A percentile compares a stretch with the other conserved stretches of the same genome.
These are phyloP conservation scores for Temnothorax rugatulus DNA, from an alignment of 2,888 invertebrate species.

Conservation along the genomic window DNA sequence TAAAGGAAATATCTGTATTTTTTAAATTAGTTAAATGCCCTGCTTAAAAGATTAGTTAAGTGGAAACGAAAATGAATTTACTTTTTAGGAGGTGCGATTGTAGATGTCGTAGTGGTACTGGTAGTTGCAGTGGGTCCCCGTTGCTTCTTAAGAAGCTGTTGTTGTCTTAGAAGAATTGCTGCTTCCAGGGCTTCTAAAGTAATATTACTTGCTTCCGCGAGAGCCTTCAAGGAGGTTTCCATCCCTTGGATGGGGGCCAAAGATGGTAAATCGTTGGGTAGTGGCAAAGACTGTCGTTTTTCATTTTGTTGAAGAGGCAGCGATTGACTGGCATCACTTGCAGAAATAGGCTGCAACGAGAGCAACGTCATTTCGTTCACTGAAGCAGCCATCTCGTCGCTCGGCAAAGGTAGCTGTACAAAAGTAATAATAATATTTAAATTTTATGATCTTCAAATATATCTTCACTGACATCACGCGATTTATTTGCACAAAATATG, in stretches of 20 bases:
- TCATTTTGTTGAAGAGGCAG: conserved; percentile 75
- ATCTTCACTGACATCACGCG: not conserved
- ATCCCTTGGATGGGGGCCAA: conserved; percentile 83
- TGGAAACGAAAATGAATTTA: conserved; percentile 54
- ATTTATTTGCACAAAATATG: not conserved
- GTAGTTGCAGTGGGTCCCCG: conserved; percentile 86
- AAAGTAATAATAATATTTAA: conserved; percentile 19
- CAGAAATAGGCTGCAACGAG: conserved; percentile 79
- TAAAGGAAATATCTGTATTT: not conserved
- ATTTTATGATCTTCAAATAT: not conserved
- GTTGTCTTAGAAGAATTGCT: conserved; percentile 91
- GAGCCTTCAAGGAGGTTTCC: conserved; percentile 87
- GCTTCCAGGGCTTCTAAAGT: conserved; percentile 93
- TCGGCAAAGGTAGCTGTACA: conserved; percentile 81
- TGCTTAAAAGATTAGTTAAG: not conserved
- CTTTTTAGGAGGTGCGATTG: conserved; percentile 81
- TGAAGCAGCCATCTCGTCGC: conserved; percentile 80
- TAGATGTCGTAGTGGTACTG: conserved; percentile 84
- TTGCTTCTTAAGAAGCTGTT: conserved; percentile 90
- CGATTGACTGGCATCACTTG: conserved; percentile 70
- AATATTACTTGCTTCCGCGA: conserved; percentile 92
- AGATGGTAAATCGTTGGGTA: conserved; percentile 74
- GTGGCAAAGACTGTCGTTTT: conserved; percentile 75
- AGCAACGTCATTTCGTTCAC: conserved; percentile 83
- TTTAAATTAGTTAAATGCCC: not conserved